Percentiles rank a stretch among this genome's conserved stretches.
phyloP scores from a whole-genome alignment of 92 coral and sea anemone species.

The Hydrozoanthus gracilis region DNA sequence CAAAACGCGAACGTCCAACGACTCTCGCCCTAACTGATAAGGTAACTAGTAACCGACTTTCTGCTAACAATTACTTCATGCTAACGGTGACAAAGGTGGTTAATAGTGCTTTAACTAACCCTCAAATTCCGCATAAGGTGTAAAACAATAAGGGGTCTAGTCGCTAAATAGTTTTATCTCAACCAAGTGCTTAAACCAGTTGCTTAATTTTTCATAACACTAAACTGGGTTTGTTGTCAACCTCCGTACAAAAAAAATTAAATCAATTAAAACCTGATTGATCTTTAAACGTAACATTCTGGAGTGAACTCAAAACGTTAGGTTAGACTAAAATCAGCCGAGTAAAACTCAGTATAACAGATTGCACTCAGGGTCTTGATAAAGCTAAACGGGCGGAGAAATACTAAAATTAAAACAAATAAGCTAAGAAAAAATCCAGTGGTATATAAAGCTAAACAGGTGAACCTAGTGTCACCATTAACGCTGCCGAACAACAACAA shows the following conservation, averaged over 20 bases:
- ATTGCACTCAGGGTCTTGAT: too few species aligned
- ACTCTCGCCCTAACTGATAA: constrained; percentile 40
- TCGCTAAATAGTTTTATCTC: background rate
- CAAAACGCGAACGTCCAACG: constrained; percentile 44
- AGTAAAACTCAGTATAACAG: too few species aligned
- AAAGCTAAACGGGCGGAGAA: too few species aligned
- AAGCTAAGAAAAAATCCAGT: too few species aligned
- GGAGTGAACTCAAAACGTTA: background rate
- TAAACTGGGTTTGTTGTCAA: background rate
- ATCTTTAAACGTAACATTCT: background rate
- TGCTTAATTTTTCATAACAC: background rate
- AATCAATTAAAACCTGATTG: background rate
- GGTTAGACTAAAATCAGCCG: too few species aligned
- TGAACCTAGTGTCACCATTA: too few species aligned
- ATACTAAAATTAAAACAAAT: too few species aligned
- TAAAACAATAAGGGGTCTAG: background rate
- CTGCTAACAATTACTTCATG: constrained; percentile 26
- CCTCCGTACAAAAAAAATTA: background rate
- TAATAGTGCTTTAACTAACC: background rate
- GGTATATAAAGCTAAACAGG: too few species aligned
- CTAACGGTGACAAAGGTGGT: constrained; percentile 24
- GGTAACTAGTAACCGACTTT: constrained; percentile 31
- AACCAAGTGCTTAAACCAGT: background rate
- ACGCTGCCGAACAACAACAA: too few species aligned
- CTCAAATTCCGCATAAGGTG: background rate